Percentiles rank a stretch among this genome's conserved stretches.
These are phyloP conservation scores for Sphaeridia pumilis DNA, from an alignment of 2,888 invertebrate genomes.

Conservation along the genomic window DNA sequence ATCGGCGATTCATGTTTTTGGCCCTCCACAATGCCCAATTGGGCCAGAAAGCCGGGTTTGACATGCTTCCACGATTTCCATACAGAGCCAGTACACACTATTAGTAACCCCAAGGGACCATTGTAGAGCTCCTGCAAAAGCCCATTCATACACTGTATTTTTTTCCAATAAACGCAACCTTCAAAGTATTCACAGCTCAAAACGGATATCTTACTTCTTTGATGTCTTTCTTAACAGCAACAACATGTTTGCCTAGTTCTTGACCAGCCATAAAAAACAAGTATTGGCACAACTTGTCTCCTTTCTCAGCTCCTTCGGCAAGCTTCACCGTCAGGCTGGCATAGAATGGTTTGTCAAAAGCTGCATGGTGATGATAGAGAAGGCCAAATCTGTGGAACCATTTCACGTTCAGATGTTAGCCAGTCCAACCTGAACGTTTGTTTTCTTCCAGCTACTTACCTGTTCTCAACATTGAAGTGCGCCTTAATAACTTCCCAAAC, in stretches of 20 bases:
- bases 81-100: constrained; percentile 89
- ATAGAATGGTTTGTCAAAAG: constrained; percentile 72
- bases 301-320: constrained; percentile 53
- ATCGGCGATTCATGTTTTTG: too few relatives aligned
- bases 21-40: too few relatives aligned
- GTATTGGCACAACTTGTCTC: constrained; percentile 59
- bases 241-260: constrained; percentile 53
- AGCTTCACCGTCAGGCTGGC: constrained; percentile 62
- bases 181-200: neutral
- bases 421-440: too few relatives aligned
- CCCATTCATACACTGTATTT: too few relatives aligned
- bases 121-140: constrained; percentile 44
- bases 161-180: too few relatives aligned
- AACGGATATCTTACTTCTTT: constrained; percentile 44
- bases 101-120: constrained; percentile 51
- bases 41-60: constrained; percentile 54
- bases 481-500: constrained; percentile 60
- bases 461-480: constrained; percentile 60
- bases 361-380: constrained; percentile 41
- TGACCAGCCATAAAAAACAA: constrained; percentile 60
- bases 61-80: constrained; percentile 85
- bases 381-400: constrained; percentile 25
- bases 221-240: constrained; percentile 52
- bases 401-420: too few relatives aligned
- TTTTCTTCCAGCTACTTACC: too few relatives aligned